phyloP scores from a whole-genome alignment of 2,797 vertebrate species.

The Adrianichthys oophorus region DNA sequence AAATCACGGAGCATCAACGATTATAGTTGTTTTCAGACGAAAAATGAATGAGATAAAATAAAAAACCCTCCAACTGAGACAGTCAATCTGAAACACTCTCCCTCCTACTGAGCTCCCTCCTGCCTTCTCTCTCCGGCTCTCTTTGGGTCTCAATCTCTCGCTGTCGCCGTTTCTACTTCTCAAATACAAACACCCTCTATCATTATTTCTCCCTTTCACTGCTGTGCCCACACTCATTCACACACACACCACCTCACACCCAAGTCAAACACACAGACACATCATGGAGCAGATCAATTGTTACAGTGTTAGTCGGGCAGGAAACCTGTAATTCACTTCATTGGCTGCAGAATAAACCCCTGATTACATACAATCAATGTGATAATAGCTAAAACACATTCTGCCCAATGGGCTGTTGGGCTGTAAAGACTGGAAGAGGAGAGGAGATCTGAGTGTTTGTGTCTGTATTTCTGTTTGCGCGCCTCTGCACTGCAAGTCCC shows the following conservation, averaged over 20 bases:
- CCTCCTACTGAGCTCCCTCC: slow-evolving; percentile 61
- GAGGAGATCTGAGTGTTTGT: slow-evolving; percentile 34
- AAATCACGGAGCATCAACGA: slow-evolving; percentile 59
- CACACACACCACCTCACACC: slow-evolving; percentile 17
- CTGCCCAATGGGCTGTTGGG: slow-evolving; percentile 76
- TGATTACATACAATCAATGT: slow-evolving; percentile 89
- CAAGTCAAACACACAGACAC: slow-evolving; percentile 32
- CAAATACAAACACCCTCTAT: slow-evolving; percentile 50
- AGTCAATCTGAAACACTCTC: slow-evolving; percentile 71
- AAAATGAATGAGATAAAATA: slow-evolving; percentile 61
- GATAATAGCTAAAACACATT: slow-evolving; percentile 87
- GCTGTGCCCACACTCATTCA: slow-evolving; percentile 21
- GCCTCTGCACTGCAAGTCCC: slow-evolving; percentile 8
- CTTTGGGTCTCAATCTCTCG: slow-evolving; percentile 43
- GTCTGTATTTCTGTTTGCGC: slow-evolving; percentile 44
- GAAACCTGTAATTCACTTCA: slow-evolving; percentile 93
- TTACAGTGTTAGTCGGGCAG: slow-evolving; percentile 90
- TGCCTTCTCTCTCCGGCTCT: slow-evolving; percentile 35
- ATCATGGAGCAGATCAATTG: slow-evolving; percentile 89
- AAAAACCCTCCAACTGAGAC: slow-evolving; percentile 60
- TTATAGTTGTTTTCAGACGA: slow-evolving; percentile 71
- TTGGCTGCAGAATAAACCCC: slow-evolving; percentile 85
- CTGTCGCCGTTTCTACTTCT: slow-evolving; percentile 42
- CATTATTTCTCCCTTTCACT: slow-evolving; percentile 41
- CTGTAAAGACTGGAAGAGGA: slow-evolving; percentile 63